Percentiles rank a stretch among this genome's conserved stretches.
Conservation (phyloP, 2,888 invertebrate genomes). For the Idaea biselata region DNA sequence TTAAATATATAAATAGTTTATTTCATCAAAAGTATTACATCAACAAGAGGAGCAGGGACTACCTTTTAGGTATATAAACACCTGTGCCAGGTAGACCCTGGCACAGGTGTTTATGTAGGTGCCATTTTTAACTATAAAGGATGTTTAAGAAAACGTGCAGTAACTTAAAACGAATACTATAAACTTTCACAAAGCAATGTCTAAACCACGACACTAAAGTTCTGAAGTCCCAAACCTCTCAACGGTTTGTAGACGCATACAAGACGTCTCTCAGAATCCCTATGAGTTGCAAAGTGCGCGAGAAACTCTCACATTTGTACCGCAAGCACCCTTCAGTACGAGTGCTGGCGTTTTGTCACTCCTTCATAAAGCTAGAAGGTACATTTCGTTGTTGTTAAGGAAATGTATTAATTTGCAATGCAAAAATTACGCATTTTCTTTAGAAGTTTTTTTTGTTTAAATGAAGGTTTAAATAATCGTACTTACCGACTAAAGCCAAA, state of each 20-base stretch:
- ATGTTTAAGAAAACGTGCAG: background rate
- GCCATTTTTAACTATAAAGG: slow-evolving; percentile 21
- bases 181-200: background rate
- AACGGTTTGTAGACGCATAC: slow-evolving; percentile 2
- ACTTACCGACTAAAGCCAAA: slow-evolving; percentile 98
- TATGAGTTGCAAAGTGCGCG: slow-evolving; percentile 2
- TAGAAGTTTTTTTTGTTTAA: background rate
- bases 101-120: too few species aligned
- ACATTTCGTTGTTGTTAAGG: background rate
- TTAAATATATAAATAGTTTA: too few species aligned
- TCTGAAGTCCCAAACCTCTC: background rate
- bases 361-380: background rate
- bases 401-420: background rate
- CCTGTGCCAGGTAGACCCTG: too few species aligned
- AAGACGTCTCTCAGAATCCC: background rate
- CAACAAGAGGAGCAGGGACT: too few species aligned
- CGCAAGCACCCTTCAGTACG: background rate
- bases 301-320: background rate
- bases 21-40: background rate
- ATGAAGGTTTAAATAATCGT: slow-evolving; percentile 6
- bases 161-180: slow-evolving; percentile 14
- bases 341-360: background rate
- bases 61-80: background rate
- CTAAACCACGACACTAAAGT: slow-evolving; percentile 1
- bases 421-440: background rate